A percentile compares a stretch with the other conserved stretches of the same genome.
These are phyloP conservation scores for Galeruca laticollis DNA, from an alignment of 2,888 invertebrate species.

Conservation along the genomic window DNA sequence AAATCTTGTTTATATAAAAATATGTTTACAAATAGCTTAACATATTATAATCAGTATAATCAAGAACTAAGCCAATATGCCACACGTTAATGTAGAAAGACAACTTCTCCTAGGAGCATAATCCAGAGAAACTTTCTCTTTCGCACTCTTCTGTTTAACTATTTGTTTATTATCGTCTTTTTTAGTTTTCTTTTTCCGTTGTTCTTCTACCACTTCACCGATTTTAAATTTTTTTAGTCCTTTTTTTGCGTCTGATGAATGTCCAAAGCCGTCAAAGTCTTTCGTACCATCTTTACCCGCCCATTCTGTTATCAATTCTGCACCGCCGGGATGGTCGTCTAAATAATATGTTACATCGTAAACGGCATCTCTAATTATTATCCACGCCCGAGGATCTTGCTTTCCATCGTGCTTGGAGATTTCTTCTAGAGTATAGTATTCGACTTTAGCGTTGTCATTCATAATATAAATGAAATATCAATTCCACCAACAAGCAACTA, in stretches of 20 bases:
- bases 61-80: neutral
- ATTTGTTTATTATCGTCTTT: conserved; percentile 41
- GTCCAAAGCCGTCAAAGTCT: conserved; percentile 76
- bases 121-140: neutral
- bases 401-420: conserved; percentile 72
- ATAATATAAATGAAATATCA: neutral
- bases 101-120: neutral
- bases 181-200: conserved; percentile 48
- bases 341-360: conserved; percentile 77
- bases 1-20: neutral
- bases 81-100: conserved; percentile 10
- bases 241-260: conserved; percentile 74
- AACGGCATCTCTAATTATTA: conserved; percentile 74
- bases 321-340: conserved; percentile 79
- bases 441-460: neutral
- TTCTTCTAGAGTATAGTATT: conserved; percentile 64
- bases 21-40: neutral
- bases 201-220: conserved; percentile 9
- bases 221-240: conserved; percentile 73
- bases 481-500: neutral
- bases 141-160: conserved; percentile 24
- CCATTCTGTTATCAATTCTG: conserved; percentile 72
- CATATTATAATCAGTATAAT: neutral
- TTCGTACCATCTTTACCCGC: conserved; percentile 77
- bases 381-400: conserved; percentile 71